phyloP scores from a whole-genome alignment of 2,113 vertebrate genomes.

The Cyrtonyx montezumae region DNA sequence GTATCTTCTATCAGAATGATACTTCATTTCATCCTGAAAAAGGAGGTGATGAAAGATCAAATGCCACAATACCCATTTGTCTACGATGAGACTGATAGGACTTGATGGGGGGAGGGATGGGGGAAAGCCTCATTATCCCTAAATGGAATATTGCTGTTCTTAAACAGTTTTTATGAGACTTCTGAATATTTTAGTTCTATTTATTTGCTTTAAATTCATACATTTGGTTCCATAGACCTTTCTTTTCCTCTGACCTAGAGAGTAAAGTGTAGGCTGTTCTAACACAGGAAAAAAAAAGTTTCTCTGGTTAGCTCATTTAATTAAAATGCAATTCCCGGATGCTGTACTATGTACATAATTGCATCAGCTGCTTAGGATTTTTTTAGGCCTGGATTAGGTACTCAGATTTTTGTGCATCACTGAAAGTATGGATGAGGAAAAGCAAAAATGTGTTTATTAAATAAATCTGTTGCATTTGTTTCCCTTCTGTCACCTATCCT shows the following conservation, averaged over 20 bases:
- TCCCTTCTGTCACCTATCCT: background rate
- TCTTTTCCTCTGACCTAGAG: background rate
- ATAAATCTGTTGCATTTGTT: background rate
- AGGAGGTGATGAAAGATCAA: background rate
- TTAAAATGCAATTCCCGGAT: background rate
- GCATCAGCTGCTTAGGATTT: background rate
- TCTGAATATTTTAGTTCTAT: background rate
- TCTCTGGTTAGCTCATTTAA: background rate
- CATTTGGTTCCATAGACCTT: background rate
- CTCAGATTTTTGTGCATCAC: background rate
- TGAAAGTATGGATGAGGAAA: background rate
- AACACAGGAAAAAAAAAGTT: background rate
- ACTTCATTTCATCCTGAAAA: background rate
- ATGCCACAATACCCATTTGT: background rate
- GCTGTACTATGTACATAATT: background rate
- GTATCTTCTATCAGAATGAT: background rate
- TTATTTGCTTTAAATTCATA: background rate
- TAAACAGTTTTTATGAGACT: background rate
- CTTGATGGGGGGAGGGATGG: background rate
- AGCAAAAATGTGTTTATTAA: background rate
- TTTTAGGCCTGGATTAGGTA: constrained; percentile 2
- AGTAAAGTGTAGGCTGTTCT: background rate
- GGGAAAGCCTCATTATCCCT: background rate
- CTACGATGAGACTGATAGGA: background rate
- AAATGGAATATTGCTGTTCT: background rate